phyloP scores from a whole-genome alignment of 2,888 invertebrate genomes.

The Heliconius charithonia region DNA sequence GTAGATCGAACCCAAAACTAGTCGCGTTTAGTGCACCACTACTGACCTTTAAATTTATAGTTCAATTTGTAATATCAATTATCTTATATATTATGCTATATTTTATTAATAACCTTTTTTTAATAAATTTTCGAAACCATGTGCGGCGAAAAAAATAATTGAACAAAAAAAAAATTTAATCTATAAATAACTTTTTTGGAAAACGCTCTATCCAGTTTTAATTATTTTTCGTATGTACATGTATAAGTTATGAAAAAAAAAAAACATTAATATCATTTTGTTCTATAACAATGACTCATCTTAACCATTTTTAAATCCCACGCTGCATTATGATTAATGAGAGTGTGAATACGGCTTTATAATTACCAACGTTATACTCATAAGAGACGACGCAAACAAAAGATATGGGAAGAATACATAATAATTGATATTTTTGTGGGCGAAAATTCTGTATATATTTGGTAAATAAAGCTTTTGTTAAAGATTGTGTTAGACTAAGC shows the following conservation, averaged over 20 bases:
- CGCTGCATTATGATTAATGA: constrained; percentile 23
- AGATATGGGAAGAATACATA: not conserved
- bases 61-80: no score
- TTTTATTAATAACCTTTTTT: no score
- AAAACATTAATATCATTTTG: not conserved
- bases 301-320: constrained; percentile 3
- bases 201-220: no score
- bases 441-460: not conserved
- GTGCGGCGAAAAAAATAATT: no score
- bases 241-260: no score
- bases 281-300: constrained; percentile 11
- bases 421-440: constrained; percentile 5
- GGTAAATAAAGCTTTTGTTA: not conserved
- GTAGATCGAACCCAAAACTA: not conserved
- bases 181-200: no score
- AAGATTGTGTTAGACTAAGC: not conserved
- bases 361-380: not conserved
- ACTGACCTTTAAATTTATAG: not conserved
- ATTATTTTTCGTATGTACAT: no score
- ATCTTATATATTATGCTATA: no score
- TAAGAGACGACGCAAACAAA: not conserved
- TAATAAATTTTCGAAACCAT: no score
- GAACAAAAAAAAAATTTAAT: no score
- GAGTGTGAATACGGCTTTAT: not conserved
- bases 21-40: not conserved